Percentiles rank a stretch among this genome's conserved stretches.
These are phyloP conservation scores for Prinia subflava DNA, from an alignment of 2,113 vertebrate genomes.

Conservation along the genomic window DNA sequence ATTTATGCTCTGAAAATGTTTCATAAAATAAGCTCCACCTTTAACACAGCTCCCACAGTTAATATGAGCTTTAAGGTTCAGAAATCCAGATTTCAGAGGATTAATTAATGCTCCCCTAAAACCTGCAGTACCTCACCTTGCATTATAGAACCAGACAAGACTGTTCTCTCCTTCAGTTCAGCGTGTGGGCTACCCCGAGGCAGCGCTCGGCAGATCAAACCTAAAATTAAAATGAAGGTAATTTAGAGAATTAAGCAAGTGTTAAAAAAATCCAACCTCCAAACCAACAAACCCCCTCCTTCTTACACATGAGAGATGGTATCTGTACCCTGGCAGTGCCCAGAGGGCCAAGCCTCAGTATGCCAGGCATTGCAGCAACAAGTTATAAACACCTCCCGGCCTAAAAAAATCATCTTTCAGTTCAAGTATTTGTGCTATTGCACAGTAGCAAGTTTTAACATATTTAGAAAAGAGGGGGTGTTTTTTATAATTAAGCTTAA, in stretches of 20 bases:
- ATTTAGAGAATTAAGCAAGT: slow-evolving; percentile 25
- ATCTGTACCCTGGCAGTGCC: neutral
- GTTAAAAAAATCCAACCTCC: neutral
- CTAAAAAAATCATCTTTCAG: neutral
- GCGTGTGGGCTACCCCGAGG: slow-evolving; percentile 89
- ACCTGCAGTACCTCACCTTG: slow-evolving; percentile 78
- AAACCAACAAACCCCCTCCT: neutral
- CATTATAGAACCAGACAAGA: slow-evolving; percentile 96
- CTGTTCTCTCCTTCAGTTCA: slow-evolving; percentile 88
- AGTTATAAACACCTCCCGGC: neutral
- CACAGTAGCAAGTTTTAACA: slow-evolving; percentile 21
- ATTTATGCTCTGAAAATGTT: neutral
- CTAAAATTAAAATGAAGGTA: slow-evolving; percentile 64
- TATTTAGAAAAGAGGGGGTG: neutral
- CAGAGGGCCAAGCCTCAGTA: neutral
- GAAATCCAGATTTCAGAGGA: neutral
- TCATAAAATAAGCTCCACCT: neutral
- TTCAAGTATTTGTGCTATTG: neutral
- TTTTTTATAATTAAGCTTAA: slow-evolving; percentile 6
- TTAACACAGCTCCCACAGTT: neutral
- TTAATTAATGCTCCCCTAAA: neutral
- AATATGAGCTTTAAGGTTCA: neutral
- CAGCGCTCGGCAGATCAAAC: slow-evolving; percentile 90
- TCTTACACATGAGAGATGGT: neutral
- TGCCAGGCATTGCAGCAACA: neutral